Conservation (phyloP, 2,113 vertebrate genomes). For the Telmatochromis sp. region DNA sequence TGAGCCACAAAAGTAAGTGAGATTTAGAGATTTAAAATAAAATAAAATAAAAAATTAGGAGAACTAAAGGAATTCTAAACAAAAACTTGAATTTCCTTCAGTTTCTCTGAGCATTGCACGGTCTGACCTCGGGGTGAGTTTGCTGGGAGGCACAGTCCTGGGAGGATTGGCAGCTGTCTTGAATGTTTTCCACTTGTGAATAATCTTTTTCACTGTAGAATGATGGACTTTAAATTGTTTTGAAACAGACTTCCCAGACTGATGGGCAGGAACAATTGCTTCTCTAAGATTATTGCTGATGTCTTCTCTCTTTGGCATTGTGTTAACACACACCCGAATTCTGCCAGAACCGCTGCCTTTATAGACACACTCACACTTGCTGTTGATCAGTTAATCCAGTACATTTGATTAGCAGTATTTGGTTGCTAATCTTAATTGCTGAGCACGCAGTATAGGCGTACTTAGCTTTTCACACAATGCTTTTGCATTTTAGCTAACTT, state of each 20-base stretch:
- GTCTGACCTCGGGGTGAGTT: not conserved
- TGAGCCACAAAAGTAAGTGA: not conserved
- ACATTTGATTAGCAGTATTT: not conserved
- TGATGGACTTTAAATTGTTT: not conserved
- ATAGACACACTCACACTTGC: not conserved
- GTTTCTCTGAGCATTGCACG: not conserved
- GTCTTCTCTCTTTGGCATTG: not conserved
- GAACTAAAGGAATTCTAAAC: not conserved
- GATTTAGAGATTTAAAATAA: not conserved
- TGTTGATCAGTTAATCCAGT: not conserved
- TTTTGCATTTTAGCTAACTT: not conserved
- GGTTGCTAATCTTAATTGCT: not conserved
- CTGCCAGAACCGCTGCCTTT: not conserved
- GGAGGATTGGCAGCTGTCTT: not conserved
- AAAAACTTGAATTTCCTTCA: not conserved
- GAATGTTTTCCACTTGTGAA: not conserved
- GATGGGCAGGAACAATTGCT: not conserved
- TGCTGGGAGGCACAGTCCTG: not conserved
- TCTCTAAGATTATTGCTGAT: not conserved
- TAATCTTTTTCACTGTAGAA: not conserved
- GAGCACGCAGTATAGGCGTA: fast-evolving
- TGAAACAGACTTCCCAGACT: not conserved
- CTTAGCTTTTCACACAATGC: not conserved
- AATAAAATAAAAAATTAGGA: not conserved
- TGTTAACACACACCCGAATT: not conserved